These are phyloP conservation scores for Andrena bicolor DNA, from an alignment of 2,888 invertebrate species.

Conservation along the genomic window DNA sequence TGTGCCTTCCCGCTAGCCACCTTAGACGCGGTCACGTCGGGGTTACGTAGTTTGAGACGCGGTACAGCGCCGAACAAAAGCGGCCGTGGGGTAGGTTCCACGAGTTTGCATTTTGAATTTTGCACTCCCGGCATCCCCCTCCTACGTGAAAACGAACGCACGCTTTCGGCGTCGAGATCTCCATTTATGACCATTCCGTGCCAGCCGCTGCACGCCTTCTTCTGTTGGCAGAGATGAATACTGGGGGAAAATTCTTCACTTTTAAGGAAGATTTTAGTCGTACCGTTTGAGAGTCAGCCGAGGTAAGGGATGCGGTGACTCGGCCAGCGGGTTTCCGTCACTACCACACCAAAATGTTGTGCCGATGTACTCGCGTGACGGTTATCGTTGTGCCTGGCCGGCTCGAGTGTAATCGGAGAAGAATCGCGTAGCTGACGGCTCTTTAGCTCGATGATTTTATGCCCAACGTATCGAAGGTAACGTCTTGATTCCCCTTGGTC, in stretches of 20 bases:
- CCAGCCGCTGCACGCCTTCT: neutral
- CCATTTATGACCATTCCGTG: conserved; percentile 40
- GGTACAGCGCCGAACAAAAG: conserved; percentile 23
- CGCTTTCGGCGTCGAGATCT: neutral
- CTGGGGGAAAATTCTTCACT: no score
- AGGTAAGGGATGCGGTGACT: no score
- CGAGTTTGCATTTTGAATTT: conserved; percentile 6
- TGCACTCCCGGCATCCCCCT: neutral
- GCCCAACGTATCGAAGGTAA: conserved; percentile 57
- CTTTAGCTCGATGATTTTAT: conserved; percentile 46
- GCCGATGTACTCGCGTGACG: conserved; percentile 9
- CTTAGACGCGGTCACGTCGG: conserved; percentile 50
- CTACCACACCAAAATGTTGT: neutral
- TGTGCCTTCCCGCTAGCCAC: conserved; percentile 43
- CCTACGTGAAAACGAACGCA: neutral
- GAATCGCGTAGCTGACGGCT: conserved; percentile 15
- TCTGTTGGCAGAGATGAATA: no score
- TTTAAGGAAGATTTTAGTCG: neutral
- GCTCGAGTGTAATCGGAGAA: conserved; percentile 35
- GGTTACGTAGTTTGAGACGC: neutral
- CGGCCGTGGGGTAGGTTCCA: neutral
- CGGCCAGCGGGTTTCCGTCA: neutral
- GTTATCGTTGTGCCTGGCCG: conserved; percentile 4
- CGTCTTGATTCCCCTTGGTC: conserved; percentile 64
- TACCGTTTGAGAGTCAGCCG: neutral